Percentiles rank a stretch among this genome's conserved stretches.
Conservation (phyloP, 2,797 vertebrate species). For the Danio kyathit region DNA sequence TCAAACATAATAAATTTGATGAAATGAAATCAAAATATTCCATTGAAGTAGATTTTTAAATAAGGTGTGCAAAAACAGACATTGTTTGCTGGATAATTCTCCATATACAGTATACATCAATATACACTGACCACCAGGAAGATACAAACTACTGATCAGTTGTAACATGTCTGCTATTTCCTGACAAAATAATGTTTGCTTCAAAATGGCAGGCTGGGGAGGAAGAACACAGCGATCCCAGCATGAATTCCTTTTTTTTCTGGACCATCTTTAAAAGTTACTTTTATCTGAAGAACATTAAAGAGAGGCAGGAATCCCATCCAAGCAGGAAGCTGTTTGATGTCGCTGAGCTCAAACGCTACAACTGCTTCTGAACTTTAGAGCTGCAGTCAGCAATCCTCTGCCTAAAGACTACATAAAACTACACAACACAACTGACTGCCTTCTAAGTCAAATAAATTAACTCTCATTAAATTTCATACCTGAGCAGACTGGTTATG, state of each 20-base stretch:
- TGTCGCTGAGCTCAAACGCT: slow-evolving; percentile 28
- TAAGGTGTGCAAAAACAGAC: background rate
- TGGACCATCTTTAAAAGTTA: slow-evolving; percentile 42
- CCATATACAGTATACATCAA: background rate
- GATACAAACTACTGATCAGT: slow-evolving; percentile 15
- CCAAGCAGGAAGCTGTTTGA: slow-evolving; percentile 54
- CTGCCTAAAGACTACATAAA: background rate
- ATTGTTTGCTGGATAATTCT: background rate
- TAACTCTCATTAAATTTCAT: background rate
- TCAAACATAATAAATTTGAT: background rate
- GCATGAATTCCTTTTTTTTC: slow-evolving; percentile 31
- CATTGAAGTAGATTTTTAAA: background rate
- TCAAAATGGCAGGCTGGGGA: slow-evolving; percentile 16
- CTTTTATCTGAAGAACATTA: slow-evolving; percentile 51
- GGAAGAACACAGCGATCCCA: slow-evolving; percentile 10
- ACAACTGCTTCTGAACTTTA: slow-evolving; percentile 23
- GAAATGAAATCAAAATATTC: background rate
- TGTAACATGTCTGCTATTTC: slow-evolving; percentile 34
- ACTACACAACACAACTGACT: background rate
- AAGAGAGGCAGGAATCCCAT: slow-evolving; percentile 29
- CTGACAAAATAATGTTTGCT: slow-evolving; percentile 7
- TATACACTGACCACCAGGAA: slow-evolving; percentile 11
- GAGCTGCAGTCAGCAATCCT: slow-evolving; percentile 10
- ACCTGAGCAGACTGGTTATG: background rate
- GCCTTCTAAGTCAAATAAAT: background rate